A percentile compares a stretch with the other conserved stretches of the same genome.
phyloP scores from a whole-genome alignment of 2,888 invertebrate genomes.

The Rhagium mordax region DNA sequence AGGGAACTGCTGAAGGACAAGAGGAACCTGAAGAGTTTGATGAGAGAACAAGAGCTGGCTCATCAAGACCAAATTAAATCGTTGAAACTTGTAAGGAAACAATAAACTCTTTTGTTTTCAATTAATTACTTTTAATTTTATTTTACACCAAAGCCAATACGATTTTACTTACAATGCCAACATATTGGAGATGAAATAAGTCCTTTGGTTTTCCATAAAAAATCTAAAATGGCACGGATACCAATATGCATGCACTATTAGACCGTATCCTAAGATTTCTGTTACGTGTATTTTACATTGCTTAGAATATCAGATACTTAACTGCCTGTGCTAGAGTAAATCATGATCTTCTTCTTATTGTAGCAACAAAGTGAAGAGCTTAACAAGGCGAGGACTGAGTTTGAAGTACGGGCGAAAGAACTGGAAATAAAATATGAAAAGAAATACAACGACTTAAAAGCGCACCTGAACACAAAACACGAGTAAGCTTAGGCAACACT shows the following conservation, averaged over 20 bases:
- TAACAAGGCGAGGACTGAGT: conserved; percentile 75
- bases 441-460: conserved; percentile 80
- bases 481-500: conserved; percentile 59
- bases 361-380: conserved; percentile 70
- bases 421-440: conserved; percentile 82
- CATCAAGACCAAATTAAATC: conserved; percentile 83
- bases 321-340: background rate
- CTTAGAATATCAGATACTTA: too few relatives aligned
- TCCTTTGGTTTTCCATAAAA: too few relatives aligned
- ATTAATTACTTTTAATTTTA: too few relatives aligned
- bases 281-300: too few relatives aligned
- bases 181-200: too few relatives aligned
- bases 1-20: conserved; percentile 84
- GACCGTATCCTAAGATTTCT: too few relatives aligned
- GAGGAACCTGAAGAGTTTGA: conserved; percentile 76
- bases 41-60: conserved; percentile 79
- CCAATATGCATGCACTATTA: too few relatives aligned
- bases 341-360: conserved; percentile 21
- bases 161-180: too few relatives aligned
- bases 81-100: conserved; percentile 75
- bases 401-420: conserved; percentile 79
- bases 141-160: too few relatives aligned
- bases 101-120: too few relatives aligned
- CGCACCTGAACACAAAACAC: conserved; percentile 81
- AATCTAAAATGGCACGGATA: too few relatives aligned